phyloP scores from a whole-genome alignment of 2,113 vertebrate genomes.

The Eurypyga helias region DNA sequence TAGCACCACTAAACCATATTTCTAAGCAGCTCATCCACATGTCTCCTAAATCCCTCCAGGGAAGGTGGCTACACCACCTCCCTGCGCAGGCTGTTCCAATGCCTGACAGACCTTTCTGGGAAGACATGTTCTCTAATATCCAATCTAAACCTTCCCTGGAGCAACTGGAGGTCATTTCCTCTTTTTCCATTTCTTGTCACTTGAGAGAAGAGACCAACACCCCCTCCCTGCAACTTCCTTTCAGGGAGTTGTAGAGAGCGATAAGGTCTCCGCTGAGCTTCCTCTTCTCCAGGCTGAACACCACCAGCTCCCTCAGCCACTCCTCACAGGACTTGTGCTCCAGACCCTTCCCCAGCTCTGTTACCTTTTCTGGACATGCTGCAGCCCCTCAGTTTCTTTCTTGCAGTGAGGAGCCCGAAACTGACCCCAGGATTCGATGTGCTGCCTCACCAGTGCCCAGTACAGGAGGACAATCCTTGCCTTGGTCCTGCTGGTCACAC shows the following conservation, averaged over 20 bases:
- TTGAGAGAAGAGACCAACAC: neutral
- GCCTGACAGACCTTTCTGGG: accelerated
- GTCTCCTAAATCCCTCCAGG: neutral
- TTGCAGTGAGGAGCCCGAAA: neutral
- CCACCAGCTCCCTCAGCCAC: accelerated
- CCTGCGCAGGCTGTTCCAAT: neutral
- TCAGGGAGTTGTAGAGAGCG: neutral
- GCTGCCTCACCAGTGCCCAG: neutral
- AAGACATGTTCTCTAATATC: neutral
- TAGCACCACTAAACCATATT: neutral
- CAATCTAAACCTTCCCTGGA: neutral
- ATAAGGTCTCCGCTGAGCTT: neutral
- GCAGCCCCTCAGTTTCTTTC: neutral
- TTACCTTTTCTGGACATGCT: neutral
- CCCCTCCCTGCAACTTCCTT: accelerated
- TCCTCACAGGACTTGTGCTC: neutral
- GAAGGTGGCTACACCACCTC: neutral
- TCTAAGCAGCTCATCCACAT: accelerated
- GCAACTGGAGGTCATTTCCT: neutral
- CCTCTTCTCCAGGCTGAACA: neutral
- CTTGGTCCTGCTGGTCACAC: accelerated
- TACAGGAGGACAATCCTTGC: accelerated
- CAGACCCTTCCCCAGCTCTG: accelerated
- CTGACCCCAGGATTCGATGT: neutral
- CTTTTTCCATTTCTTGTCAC: accelerated